Conservation (phyloP, 2,113 vertebrate species). For the Pachypanchax playfairii region DNA sequence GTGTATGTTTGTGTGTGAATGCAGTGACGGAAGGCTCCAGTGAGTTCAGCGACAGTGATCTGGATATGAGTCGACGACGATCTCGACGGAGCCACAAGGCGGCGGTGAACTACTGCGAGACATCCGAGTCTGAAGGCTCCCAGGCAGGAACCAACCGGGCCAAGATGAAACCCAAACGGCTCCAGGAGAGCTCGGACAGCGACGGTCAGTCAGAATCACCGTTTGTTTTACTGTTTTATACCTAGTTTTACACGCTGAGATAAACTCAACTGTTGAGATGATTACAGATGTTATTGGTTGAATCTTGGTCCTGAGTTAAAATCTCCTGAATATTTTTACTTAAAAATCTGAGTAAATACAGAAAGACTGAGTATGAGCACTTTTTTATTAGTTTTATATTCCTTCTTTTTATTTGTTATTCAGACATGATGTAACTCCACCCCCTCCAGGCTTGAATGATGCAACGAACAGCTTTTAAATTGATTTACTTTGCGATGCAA, state of each 20-base stretch:
- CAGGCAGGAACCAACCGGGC: slow-evolving; percentile 82
- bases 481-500: too few species aligned
- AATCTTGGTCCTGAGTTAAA: too few species aligned
- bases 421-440: too few species aligned
- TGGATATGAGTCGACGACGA: slow-evolving; percentile 90
- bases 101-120: slow-evolving; percentile 95
- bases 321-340: too few species aligned
- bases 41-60: slow-evolving; percentile 89
- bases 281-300: too few species aligned
- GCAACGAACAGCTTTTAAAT: too few species aligned
- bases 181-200: slow-evolving; percentile 89
- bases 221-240: background rate
- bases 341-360: too few species aligned
- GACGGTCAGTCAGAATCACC: slow-evolving; percentile 81
- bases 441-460: too few species aligned
- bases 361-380: too few species aligned
- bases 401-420: too few species aligned
- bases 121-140: slow-evolving; percentile 92
- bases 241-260: background rate
- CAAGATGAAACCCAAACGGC: slow-evolving; percentile 81
- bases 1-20: background rate
- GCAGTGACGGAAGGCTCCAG: slow-evolving; percentile 90
- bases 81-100: slow-evolving; percentile 92
- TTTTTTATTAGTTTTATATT: too few species aligned
- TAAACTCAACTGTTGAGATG: background rate